Evolutionary conservation across 2,113 vertebrate species (phyloP), one percentile per base, ranked within the genome.

Genomic region (Corythoichthys intestinalis): DNA sequence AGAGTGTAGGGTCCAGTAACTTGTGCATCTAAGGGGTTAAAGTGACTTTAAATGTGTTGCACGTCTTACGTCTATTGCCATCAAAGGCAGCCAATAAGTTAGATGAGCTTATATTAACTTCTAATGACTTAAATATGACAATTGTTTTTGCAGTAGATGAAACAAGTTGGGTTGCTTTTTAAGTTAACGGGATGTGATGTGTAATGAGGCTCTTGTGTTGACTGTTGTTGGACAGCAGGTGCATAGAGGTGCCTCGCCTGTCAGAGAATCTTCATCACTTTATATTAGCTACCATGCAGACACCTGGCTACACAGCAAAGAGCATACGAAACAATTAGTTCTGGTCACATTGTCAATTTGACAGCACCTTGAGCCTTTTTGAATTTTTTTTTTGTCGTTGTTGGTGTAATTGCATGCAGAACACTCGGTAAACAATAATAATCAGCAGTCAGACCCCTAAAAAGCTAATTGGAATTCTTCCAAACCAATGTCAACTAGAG

Each of bases 171-270:
- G 7, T 63, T 47, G 17, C n/a, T 34, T 58, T 63, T 63, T 68
- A 69, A 77, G 74, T 67, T 12, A 61, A 67, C 65, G 59, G 65
- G 37, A 73, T 52, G 70, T 47, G 56, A 73, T 65, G 72, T 72
- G 69, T 69, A 80, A 78, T 83, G 71, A 78, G 69, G 57, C 71
- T 68, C 71, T 70, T n/a, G 70, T 65, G 76, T 65, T 57, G 62
- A 75, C 56, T 7, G 49, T 11, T 38, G 60, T 20, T 38, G 72
- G 65, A 75, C 72, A 87, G 79, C 88, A 90, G 87, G 86, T 90
- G 87, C 82, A 73, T 77, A 60, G 56, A 67, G 69, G 75, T 72
- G 71, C 53, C 64, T 80, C 59, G 77, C 76, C 67, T 82, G 79
- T 70, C 79, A 66, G n/a, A 58, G 53, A 65, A 70, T 72, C 73